phyloP scores from a whole-genome alignment of 2,797 vertebrate species.

The Cyclura pinguis region DNA sequence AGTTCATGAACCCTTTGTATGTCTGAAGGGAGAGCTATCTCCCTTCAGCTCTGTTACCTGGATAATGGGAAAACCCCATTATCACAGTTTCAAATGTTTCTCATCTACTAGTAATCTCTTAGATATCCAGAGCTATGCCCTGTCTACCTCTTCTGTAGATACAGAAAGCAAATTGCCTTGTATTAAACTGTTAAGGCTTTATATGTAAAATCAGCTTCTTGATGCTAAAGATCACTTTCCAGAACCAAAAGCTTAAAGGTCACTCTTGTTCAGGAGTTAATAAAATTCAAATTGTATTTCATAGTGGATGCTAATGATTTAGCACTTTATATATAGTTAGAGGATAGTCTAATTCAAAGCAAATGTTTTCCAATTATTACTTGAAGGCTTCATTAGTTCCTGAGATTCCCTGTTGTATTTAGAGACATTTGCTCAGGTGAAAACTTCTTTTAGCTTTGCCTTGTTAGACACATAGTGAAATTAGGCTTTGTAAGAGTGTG shows the following conservation, averaged over 20 bases:
- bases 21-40: no score
- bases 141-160: background rate
- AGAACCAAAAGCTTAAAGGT: constrained; percentile 7
- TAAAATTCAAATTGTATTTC: constrained; percentile 30
- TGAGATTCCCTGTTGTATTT: constrained; percentile 50
- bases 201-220: background rate
- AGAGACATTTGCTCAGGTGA: constrained; percentile 41
- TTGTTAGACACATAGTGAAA: constrained; percentile 25
- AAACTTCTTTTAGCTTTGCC: constrained; percentile 31
- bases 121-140: background rate
- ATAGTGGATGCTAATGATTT: constrained; percentile 33
- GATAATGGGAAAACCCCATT: no score
- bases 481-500: background rate
- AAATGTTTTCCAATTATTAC: constrained; percentile 64
- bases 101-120: background rate
- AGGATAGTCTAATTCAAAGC: constrained; percentile 52
- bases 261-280: constrained; percentile 15
- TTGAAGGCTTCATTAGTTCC: constrained; percentile 65
- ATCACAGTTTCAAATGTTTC: background rate
- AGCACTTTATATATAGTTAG: constrained; percentile 48
- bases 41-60: no score
- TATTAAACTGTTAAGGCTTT: background rate
- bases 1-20: no score
- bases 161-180: background rate
- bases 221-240: background rate